These are phyloP conservation scores for Valencia hispanica DNA, from an alignment of 2,797 vertebrate species.

Conservation along the genomic window DNA sequence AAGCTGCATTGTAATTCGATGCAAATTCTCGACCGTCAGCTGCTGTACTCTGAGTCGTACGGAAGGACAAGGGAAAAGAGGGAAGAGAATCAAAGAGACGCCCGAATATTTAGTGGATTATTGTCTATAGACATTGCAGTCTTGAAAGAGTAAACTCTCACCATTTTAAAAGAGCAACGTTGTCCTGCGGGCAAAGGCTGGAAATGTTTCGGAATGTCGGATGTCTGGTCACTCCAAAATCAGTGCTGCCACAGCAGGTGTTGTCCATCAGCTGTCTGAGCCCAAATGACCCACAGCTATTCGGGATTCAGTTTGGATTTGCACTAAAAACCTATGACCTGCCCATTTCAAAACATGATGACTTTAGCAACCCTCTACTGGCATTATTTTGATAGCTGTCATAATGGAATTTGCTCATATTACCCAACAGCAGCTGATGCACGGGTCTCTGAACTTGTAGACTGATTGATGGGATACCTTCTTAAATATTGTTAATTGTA, in stretches of 20 bases:
- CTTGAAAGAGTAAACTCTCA: constrained; percentile 2
- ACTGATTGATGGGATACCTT: background rate
- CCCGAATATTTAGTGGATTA: background rate
- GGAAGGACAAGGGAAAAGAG: background rate
- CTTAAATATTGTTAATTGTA: background rate
- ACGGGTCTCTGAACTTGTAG: background rate
- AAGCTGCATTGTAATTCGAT: constrained; percentile 46
- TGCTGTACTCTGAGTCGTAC: constrained; percentile 14
- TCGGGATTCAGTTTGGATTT: constrained; percentile 29
- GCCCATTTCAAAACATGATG: constrained; percentile 31
- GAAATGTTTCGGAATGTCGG: background rate
- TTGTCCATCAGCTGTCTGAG: constrained; percentile 28
- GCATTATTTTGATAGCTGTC: constrained; percentile 59
- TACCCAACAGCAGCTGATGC: constrained; percentile 14
- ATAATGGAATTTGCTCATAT: constrained; percentile 22
- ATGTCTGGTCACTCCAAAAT: background rate
- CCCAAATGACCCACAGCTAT: constrained; percentile 25
- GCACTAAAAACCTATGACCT: constrained; percentile 21
- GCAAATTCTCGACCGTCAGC: constrained; percentile 39
- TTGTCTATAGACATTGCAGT: background rate
- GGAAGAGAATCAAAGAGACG: constrained; percentile 1
- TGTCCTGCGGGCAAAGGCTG: background rate
- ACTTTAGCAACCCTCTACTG: constrained; percentile 10
- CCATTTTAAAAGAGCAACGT: background rate
- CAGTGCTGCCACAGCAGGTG: constrained; percentile 3